Conservation (phyloP, 2,888 invertebrate species). For the Caenorhabditis becei region DNA sequence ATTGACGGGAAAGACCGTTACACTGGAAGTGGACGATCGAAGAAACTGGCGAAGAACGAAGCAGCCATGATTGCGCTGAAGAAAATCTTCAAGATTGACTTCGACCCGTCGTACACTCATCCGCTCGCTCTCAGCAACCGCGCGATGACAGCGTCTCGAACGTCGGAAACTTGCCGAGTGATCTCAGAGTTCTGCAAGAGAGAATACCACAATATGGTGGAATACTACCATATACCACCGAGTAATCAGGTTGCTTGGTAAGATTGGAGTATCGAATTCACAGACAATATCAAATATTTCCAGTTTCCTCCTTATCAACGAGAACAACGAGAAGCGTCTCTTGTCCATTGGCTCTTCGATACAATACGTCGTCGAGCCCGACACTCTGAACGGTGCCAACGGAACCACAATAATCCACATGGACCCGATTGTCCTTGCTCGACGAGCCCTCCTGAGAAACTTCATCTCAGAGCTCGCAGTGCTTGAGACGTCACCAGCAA, state of each 20-base stretch:
- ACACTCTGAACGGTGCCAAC: conserved; percentile 42
- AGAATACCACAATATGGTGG: conserved; percentile 53
- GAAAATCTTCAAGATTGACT: conserved; percentile 58
- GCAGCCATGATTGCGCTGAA: conserved; percentile 66
- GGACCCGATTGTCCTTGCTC: conserved; percentile 65
- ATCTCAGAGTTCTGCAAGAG: conserved; percentile 54
- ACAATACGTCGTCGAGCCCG: conserved; percentile 42
- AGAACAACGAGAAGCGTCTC: conserved; percentile 61
- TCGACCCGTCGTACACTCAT: conserved; percentile 23
- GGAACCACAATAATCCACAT: conserved; percentile 58
- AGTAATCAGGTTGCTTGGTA: conserved; percentile 54
- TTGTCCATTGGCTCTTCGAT: conserved; percentile 38
- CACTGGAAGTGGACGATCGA: conserved; percentile 64
- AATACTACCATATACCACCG: conserved; percentile 20
- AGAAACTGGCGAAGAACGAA: conserved; percentile 69
- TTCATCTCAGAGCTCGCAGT: conserved; percentile 38
- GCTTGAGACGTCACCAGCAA: neutral
- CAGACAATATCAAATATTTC: no score
- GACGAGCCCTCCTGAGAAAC: conserved; percentile 51
- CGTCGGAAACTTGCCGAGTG: conserved; percentile 25
- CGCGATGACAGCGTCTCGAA: neutral
- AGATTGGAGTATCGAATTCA: no score
- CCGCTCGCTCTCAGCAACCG: conserved; percentile 29
- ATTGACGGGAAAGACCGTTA: conserved; percentile 51
- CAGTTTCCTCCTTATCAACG: conserved; percentile 68